phyloP scores from a whole-genome alignment of 2,797 vertebrate genomes.

The Hippocampus kuda region DNA sequence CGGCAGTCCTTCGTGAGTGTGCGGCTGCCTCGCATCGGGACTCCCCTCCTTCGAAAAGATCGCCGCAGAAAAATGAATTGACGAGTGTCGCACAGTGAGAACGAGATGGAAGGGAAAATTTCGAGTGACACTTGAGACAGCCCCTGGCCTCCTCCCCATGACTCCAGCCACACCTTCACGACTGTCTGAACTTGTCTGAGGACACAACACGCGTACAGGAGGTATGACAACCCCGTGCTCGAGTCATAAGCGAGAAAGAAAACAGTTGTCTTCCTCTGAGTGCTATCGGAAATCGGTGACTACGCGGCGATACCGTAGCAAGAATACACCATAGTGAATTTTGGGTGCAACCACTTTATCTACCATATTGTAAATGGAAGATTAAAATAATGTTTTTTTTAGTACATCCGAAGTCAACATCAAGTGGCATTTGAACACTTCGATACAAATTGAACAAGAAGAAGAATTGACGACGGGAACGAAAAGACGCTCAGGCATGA shows the following conservation, averaged over 20 bases:
- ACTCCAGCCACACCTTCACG: conserved; percentile 43
- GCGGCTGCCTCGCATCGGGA: not conserved
- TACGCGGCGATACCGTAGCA: too few relatives aligned
- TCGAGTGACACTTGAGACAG: conserved; percentile 10
- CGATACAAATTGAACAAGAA: too few relatives aligned
- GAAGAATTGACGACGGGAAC: not conserved
- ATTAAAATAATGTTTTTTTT: not conserved
- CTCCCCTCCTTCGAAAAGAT: not conserved
- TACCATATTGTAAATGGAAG: not conserved
- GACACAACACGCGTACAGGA: not conserved
- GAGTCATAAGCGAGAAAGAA: not conserved
- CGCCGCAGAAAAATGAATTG: not conserved
- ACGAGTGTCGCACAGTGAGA: not conserved
- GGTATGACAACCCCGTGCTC: not conserved
- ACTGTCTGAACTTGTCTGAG: conserved; percentile 34
- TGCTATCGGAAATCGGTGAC: not conserved
- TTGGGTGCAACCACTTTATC: not conserved
- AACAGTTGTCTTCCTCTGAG: not conserved
- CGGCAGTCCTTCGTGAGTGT: not conserved
- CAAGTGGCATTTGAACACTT: not conserved
- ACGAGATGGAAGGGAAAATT: conserved; percentile 4
- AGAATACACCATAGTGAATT: not conserved
- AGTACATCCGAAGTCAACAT: not conserved
- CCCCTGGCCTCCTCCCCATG: conserved; percentile 11
- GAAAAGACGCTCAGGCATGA: conserved; percentile 33